These are phyloP conservation scores for Apeira syringaria DNA, from an alignment of 2,888 invertebrate genomes.

Conservation along the genomic window DNA sequence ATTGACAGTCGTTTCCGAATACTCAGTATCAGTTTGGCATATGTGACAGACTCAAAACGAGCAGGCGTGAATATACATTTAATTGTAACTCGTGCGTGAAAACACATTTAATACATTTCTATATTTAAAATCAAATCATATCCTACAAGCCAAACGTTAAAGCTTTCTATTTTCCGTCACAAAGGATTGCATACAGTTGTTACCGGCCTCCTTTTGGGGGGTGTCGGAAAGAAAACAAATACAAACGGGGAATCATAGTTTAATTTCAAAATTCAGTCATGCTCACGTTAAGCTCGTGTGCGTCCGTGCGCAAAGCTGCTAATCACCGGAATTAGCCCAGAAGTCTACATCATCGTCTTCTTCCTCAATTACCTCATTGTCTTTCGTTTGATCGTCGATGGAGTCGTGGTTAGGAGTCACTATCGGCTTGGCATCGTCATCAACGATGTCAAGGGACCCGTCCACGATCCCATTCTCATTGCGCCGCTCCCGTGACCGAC, in stretches of 20 bases:
- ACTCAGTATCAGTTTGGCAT: conserved; percentile 16
- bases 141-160: conserved; percentile 64
- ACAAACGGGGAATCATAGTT: conserved; percentile 63
- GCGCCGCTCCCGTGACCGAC: conserved; percentile 72
- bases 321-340: conserved; percentile 74
- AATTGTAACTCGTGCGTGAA: conserved; percentile 1
- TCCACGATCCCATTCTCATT: conserved; percentile 59
- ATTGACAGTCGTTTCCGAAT: conserved; percentile 18
- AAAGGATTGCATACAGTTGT: conserved; percentile 43
- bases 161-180: conserved; percentile 51
- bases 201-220: conserved; percentile 44
- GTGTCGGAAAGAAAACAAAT: conserved; percentile 56
- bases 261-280: conserved; percentile 72
- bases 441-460: conserved; percentile 47
- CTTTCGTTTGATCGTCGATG: conserved; percentile 69
- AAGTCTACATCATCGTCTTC: conserved; percentile 64
- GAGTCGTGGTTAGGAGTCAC: conserved; percentile 65
- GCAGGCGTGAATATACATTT: conserved; percentile 2
- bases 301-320: conserved; percentile 64
- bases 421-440: conserved; percentile 48
- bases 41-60: conserved; percentile 2
- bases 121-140: conserved; percentile 22
- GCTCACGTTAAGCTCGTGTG: conserved; percentile 66
- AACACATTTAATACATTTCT: conserved; percentile 21
- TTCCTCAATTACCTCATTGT: conserved; percentile 67